These are phyloP conservation scores for Drosophila orena DNA, from an alignment of 1,140 invertebrate species.

Conservation along the genomic window DNA sequence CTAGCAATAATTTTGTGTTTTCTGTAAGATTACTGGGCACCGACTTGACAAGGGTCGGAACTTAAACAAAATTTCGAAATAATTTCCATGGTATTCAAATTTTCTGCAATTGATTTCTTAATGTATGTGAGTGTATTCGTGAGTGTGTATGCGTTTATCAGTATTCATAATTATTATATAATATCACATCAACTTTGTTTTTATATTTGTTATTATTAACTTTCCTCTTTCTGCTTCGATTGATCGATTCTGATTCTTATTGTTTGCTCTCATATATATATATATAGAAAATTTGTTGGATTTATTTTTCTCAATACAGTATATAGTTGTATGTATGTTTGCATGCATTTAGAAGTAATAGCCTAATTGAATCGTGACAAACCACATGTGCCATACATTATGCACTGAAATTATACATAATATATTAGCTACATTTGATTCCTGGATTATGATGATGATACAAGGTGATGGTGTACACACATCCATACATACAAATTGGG, in stretches of 20 bases:
- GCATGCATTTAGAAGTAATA: slow-evolving; percentile 50
- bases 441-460: slow-evolving; percentile 27
- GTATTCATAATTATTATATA: slow-evolving; percentile 82
- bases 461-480: slow-evolving; percentile 34
- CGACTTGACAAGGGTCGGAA: neutral
- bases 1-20: slow-evolving; percentile 27
- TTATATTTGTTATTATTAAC: slow-evolving; percentile 62
- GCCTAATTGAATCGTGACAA: slow-evolving; percentile 61
- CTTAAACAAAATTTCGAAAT: slow-evolving; percentile 25
- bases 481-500: slow-evolving; percentile 54
- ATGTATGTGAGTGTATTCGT: slow-evolving; percentile 25
- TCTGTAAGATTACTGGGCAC: slow-evolving; percentile 19
- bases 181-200: slow-evolving; percentile 85
- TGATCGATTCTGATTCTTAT: slow-evolving; percentile 48
- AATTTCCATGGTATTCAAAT: slow-evolving; percentile 15
- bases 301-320: slow-evolving; percentile 18
- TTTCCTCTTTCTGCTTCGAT: slow-evolving; percentile 21
- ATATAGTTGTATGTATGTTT: slow-evolving; percentile 33
- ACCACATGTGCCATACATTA: slow-evolving; percentile 22
- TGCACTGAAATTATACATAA: slow-evolving; percentile 15
- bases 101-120: slow-evolving; percentile 13
- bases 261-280: slow-evolving; percentile 58
- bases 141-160: slow-evolving; percentile 57
- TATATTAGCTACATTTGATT: slow-evolving; percentile 23
- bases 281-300: slow-evolving; percentile 43